Conservation (phyloP, 2,797 vertebrate species). For the Onychomys arenicola region DNA sequence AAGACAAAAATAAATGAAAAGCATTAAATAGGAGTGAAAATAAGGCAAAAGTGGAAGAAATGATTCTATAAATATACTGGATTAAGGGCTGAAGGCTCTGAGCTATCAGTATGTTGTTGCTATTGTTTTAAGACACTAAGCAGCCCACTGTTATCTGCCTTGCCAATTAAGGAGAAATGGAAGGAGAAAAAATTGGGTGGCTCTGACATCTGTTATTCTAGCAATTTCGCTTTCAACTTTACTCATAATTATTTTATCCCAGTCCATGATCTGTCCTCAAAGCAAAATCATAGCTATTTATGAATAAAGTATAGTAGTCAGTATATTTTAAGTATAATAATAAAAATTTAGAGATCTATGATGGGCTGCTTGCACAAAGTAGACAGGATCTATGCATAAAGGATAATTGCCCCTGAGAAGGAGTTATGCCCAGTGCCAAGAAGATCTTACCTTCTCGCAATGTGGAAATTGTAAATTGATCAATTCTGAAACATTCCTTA, state of each 20-base stretch:
- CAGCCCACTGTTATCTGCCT: neutral
- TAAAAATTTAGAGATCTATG: slow-evolving; percentile 46
- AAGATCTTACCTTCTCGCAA: slow-evolving; percentile 56
- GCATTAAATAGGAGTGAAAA: neutral
- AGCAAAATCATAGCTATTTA: slow-evolving; percentile 47
- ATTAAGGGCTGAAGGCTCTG: too few relatives aligned
- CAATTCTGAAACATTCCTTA: slow-evolving; percentile 56
- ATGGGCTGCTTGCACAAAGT: slow-evolving; percentile 42
- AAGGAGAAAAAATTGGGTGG: slow-evolving; percentile 11
- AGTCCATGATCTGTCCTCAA: slow-evolving; percentile 58
- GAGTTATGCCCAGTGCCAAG: slow-evolving; percentile 37
- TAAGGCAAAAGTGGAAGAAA: neutral
- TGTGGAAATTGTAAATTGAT: slow-evolving; percentile 72
- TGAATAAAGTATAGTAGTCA: slow-evolving; percentile 56
- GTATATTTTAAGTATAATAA: slow-evolving; percentile 34
- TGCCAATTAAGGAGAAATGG: neutral
- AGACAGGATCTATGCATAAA: slow-evolving; percentile 68
- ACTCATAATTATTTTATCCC: slow-evolving; percentile 56
- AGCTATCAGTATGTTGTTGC: neutral
- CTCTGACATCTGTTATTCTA: slow-evolving; percentile 52
- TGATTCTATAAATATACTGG: neutral
- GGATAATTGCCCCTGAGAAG: slow-evolving; percentile 70
- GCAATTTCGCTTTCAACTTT: slow-evolving; percentile 45
- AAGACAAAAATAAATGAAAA: neutral
- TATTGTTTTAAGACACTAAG: neutral